Evolutionary conservation across 2,797 vertebrate genomes (phyloP).

Genomic region (Micrastur ruficollis): DNA sequence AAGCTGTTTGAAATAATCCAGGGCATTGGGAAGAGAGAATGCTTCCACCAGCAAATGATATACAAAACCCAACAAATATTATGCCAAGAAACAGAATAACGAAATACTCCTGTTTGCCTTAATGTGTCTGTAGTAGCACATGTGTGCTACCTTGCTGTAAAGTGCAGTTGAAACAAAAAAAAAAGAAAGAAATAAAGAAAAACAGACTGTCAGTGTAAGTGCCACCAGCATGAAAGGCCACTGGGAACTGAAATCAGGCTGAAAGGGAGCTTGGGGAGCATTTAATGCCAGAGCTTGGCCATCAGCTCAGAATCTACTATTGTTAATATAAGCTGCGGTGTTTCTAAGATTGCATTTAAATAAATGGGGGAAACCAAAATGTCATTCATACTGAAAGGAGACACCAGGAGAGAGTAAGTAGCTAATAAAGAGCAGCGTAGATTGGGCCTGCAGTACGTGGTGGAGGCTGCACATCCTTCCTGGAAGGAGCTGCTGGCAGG

Average conservation of each 20-base stretch:
- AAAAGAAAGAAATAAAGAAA: neutral
- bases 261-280: neutral
- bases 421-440: neutral
- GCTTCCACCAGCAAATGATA: neutral
- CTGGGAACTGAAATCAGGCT: neutral
- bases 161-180: neutral
- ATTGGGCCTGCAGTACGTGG: neutral
- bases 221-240: neutral
- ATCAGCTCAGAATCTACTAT: neutral
- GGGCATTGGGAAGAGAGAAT: neutral
- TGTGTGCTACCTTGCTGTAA: neutral
- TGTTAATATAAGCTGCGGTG: neutral
- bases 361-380: neutral
- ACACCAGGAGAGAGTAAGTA: neutral
- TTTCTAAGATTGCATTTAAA: neutral
- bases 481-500: neutral
- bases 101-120: neutral
- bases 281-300: neutral
- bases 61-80: neutral
- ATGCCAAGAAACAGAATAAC: neutral
- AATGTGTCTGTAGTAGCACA: neutral
- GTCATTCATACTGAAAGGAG: neutral
- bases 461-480: neutral
- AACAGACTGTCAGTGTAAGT: neutral
- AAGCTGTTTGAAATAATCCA: neutral